Evolutionary conservation across 1,140 invertebrate genomes (phyloP).

Genomic region (Heliconius nattereri): DNA sequence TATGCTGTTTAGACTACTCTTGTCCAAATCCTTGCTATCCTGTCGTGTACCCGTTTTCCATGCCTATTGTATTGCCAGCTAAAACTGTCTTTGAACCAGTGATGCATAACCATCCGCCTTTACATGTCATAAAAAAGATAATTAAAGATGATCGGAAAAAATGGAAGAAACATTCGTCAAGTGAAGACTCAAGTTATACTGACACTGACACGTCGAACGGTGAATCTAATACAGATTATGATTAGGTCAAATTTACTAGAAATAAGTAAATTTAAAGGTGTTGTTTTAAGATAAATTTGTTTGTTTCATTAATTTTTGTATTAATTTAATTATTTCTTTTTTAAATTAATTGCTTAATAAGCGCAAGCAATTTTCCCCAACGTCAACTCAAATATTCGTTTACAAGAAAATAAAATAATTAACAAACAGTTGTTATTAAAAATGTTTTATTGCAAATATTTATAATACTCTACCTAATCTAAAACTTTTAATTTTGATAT

Average conservation of each 20-base stretch:
- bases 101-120: conserved; percentile 61
- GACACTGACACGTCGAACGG: conserved; percentile 28
- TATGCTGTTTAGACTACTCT: conserved; percentile 33
- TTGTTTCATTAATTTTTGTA: not conserved
- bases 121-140: conserved; percentile 47
- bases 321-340: not conserved
- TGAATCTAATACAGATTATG: conserved; percentile 25
- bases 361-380: too few species aligned
- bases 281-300: not conserved
- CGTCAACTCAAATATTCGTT: too few species aligned
- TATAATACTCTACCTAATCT: too few species aligned
- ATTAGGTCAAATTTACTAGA: not conserved
- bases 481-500: not conserved
- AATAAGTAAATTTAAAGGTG: too few species aligned
- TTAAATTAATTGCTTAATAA: not conserved
- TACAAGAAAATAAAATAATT: too few species aligned
- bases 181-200: conserved; percentile 34
- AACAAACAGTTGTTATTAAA: too few species aligned
- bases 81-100: conserved; percentile 60
- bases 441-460: not conserved
- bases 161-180: conserved; percentile 21
- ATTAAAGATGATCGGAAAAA: conserved; percentile 50
- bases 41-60: conserved; percentile 25
- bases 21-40: conserved; percentile 40
- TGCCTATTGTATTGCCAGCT: conserved; percentile 52